Base-by-base conservation (phyloP, 2,113 vertebrate genomes). In the Lucifuga dentata region DNA sequence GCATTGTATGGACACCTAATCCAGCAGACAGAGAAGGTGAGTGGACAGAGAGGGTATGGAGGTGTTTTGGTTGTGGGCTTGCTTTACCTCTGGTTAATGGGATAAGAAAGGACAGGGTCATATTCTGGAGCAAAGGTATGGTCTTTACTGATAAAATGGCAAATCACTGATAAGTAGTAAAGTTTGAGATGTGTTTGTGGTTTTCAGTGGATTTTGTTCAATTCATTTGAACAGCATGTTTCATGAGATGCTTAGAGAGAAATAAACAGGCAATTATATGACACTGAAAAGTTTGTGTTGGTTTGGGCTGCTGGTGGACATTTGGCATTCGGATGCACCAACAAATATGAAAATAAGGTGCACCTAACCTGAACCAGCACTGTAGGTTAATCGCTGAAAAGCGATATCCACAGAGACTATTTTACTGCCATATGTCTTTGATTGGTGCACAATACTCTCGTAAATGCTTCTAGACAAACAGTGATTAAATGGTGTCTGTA, bases 1-100 rank as follows among this genome's bases (percentile, higher is more conserved):
- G 60, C 81, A 70, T 76, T 80, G 82, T 87, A 84, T 82, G 81
- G 85, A 67, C 79, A 79, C 86, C 86, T 88, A 84, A 80, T 86
- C 87, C 74, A 67, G 58, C 73, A 82, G 85, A 84, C 78, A 81
- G 65, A 73, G 65, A 58, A 66, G 70, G 74, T 76, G 80, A 79
- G 44, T 70, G 62, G 68, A 78, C 40, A 56, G 41, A 72, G 78
- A 74, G 80, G 78, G 56, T 73, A 60, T 64, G 59, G 80, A 80
- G 61, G 82, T 77, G 81, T 81, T 50, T 3, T 75, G 73, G 69
- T 76, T 68, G n/a, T 85, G 63, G 68, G 69, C 69, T 84, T 51
- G 72, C 79, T 83, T 84, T 75, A 67, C 66, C 67, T 68, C 41
- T 49, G 43, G 63, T 56, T 86, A 85, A 88, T 78, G 75, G 50